These are phyloP conservation scores for Drosophila melanosoma DNA, from an alignment of 2,888 invertebrate genomes.

Conservation along the genomic window DNA sequence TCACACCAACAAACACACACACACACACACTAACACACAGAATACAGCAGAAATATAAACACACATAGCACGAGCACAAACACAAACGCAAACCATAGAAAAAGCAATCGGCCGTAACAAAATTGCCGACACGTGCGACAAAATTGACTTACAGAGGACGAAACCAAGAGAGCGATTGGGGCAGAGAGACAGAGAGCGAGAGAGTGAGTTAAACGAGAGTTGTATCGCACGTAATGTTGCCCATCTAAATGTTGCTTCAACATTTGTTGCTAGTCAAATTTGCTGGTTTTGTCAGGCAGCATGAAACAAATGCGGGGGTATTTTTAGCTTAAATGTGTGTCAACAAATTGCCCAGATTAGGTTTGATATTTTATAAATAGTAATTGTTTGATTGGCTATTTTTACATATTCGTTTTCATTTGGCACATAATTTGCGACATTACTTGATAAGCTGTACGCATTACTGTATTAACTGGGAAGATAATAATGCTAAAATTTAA, in stretches of 20 bases:
- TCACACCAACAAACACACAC: conserved; percentile 44
- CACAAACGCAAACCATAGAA: conserved; percentile 22
- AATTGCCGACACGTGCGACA: conserved; percentile 82
- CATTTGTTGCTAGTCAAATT: conserved; percentile 53
- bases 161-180: conserved; percentile 11
- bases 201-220: conserved; percentile 34
- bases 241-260: conserved; percentile 38
- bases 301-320: conserved; percentile 36
- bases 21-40: conserved; percentile 17
- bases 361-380: conserved; percentile 49
- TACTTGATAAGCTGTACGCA: conserved; percentile 13
- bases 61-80: not conserved
- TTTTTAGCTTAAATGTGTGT: conserved; percentile 43
- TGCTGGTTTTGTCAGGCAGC: conserved; percentile 34
- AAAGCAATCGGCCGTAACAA: conserved; percentile 78
- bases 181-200: conserved; percentile 14
- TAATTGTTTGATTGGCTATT: conserved; percentile 5
- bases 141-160: conserved; percentile 67
- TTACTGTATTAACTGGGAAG: not conserved
- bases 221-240: conserved; percentile 23
- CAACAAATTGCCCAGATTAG: conserved; percentile 44
- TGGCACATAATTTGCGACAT: not conserved
- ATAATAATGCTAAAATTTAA: not conserved
- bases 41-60: not conserved
- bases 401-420: not conserved